Percentiles rank a stretch among this genome's conserved stretches.
These are phyloP conservation scores for Dendrocincla fuliginosa DNA, from an alignment of 2,797 vertebrate genomes.

Conservation along the genomic window DNA sequence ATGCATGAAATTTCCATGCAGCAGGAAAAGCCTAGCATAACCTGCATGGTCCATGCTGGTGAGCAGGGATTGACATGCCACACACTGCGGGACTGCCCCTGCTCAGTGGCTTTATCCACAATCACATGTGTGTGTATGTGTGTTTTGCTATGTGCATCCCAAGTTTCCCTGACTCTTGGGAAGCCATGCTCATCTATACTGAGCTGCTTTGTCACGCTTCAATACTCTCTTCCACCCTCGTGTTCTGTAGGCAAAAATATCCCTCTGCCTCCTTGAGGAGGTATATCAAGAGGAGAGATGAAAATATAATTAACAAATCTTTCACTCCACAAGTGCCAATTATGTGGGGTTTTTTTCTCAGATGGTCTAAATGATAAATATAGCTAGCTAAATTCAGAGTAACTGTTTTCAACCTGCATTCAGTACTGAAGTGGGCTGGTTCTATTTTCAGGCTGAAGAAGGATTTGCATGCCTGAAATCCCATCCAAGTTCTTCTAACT, in stretches of 20 bases:
- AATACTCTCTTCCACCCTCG: background rate
- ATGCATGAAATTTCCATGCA: background rate
- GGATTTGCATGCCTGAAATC: background rate
- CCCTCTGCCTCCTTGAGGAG: background rate
- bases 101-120: background rate
- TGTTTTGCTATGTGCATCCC: background rate
- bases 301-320: slow-evolving; percentile 27
- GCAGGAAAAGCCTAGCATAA: background rate
- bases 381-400: slow-evolving; percentile 50
- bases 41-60: accelerated
- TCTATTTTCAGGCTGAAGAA: slow-evolving; percentile 41
- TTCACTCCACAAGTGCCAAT: slow-evolving; percentile 8
- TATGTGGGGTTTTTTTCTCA: background rate
- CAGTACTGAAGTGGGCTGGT: slow-evolving; percentile 36
- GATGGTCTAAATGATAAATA: slow-evolving; percentile 49
- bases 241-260: slow-evolving; percentile 27
- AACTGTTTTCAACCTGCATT: slow-evolving; percentile 39
- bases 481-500: slow-evolving; percentile 25
- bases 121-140: accelerated
- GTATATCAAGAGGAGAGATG: background rate
- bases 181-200: background rate
- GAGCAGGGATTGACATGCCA: accelerated
- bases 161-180: background rate
- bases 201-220: background rate
- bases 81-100: accelerated